Base-by-base conservation (phyloP, 2,797 vertebrate species). In the Centropyge bicolor region DNA sequence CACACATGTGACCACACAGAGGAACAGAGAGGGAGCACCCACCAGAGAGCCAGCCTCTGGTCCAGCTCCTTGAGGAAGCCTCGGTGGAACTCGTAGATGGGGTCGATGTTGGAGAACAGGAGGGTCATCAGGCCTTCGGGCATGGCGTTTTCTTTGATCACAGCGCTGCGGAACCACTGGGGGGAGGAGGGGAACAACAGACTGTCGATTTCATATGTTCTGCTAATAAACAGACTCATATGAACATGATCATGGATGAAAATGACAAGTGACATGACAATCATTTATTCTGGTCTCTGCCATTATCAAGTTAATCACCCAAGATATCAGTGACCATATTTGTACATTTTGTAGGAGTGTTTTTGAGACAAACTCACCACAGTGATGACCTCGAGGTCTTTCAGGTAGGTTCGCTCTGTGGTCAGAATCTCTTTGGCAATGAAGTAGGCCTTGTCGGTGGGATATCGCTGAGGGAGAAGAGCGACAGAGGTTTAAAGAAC, bases 391-490 rank as follows among this genome's bases (percentile, higher is more conserved):
- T 99, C 98, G n/a, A 99, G 92, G 88, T 99, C 98, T 85, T 99
- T 99, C 64, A 99, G 88, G 85, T 98, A 97, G 0, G 98, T 99
- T n/a, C 97, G 93, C 80, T 99, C 98, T 12, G 98, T 99, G 84
- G 97, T 97, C 13, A 99, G 95, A 89, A 99, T 97, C 95, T 99
- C 98, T 95, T 99, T 98, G 74, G 97, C 97, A 91, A 99, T 98
- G 91, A 98, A 99, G 86, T 98, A 99, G 0, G 97, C 97, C 82
- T 97, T 96, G 73, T 99, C 97, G 0, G 95, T 94, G 24, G 97
- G 96, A 73, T 74, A 91, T 63, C 94, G 89, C 98, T 99, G 95
- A 0, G 40, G 68, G 11, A 63, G n/a, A 89, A 92, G 69, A 89
- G 70, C 3, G 24, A 55, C 0, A 14, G 0, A 6, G 7, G 35